phyloP scores from a whole-genome alignment of 2,888 invertebrate genomes.

The Tenthredo scrophulariae region DNA sequence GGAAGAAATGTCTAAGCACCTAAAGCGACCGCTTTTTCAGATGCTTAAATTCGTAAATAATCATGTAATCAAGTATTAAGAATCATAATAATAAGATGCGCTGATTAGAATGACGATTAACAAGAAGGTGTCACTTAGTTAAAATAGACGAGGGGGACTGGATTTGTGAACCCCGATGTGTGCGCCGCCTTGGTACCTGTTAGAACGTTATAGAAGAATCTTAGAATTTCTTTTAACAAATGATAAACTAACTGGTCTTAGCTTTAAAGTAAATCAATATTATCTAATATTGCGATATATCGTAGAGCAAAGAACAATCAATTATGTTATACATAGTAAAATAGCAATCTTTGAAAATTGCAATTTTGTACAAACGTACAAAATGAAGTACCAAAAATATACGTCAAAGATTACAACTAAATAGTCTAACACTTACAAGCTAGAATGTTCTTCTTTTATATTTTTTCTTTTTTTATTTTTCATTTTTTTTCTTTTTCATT shows the following conservation, averaged over 20 bases:
- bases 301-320: not conserved
- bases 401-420: constrained; percentile 32
- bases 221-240: constrained; percentile 32
- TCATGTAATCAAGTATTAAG: constrained; percentile 12
- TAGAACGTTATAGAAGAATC: constrained; percentile 57
- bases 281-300: constrained; percentile 48
- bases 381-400: constrained; percentile 41
- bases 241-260: constrained; percentile 12
- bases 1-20: constrained; percentile 22
- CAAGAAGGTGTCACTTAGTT: constrained; percentile 75
- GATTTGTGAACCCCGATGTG: constrained; percentile 72
- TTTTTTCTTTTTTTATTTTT: not conserved
- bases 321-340: constrained; percentile 2
- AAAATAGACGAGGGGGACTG: constrained; percentile 74
- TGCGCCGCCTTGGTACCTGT: constrained; percentile 74
- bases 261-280: constrained; percentile 5
- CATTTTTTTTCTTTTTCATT: not conserved
- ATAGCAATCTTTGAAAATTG: not conserved
- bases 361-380: constrained; percentile 18
- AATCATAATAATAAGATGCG: constrained; percentile 59
- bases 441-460: not conserved
- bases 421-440: constrained; percentile 30
- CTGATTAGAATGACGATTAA: constrained; percentile 72
- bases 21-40: constrained; percentile 43
- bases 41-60: constrained; percentile 41